Evolutionary conservation across 2,797 vertebrate genomes (phyloP).

Genomic region (Geotrypetes seraphini): DNA sequence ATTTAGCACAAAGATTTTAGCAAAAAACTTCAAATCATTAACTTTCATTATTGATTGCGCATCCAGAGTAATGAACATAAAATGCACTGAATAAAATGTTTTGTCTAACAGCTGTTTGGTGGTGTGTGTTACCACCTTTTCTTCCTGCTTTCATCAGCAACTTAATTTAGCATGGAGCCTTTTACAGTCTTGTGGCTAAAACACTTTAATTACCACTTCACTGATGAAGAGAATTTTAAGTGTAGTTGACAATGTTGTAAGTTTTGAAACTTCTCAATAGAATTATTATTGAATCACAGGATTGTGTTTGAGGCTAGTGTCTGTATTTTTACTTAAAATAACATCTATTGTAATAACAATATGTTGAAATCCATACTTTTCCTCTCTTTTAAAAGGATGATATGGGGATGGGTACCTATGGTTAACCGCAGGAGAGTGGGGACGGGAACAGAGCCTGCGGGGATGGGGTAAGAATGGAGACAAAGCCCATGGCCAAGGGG

Average conservation of each 20-base stretch:
- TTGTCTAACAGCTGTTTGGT: constrained; percentile 56
- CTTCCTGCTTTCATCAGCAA: constrained; percentile 50
- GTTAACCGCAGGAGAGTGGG: too few species aligned
- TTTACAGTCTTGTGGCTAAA: constrained; percentile 51
- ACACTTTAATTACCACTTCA: constrained; percentile 56
- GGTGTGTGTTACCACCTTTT: constrained; percentile 59
- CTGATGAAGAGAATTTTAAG: constrained; percentile 46
- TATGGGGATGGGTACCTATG: too few species aligned
- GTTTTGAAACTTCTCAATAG: constrained; percentile 39
- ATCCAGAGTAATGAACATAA: constrained; percentile 50
- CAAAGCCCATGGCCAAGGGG: too few species aligned
- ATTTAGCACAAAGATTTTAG: constrained; percentile 51
- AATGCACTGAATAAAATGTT: constrained; percentile 51
- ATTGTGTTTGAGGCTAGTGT: constrained; percentile 36
- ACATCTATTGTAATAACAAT: constrained; percentile 27
- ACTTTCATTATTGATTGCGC: constrained; percentile 46
- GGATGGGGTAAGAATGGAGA: too few species aligned
- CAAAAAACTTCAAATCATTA: constrained; percentile 48
- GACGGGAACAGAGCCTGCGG: too few species aligned
- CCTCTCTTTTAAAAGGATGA: constrained; percentile 28
- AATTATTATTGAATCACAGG: constrained; percentile 34
- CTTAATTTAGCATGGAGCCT: constrained; percentile 47
- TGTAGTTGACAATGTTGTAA: constrained; percentile 42
- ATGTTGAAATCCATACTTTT: constrained; percentile 31
- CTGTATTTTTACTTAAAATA: too few species aligned